A percentile compares a stretch with the other conserved stretches of the same genome.
phyloP scores from a whole-genome alignment of 2,113 vertebrate genomes.

The Danio rerio region DNA sequence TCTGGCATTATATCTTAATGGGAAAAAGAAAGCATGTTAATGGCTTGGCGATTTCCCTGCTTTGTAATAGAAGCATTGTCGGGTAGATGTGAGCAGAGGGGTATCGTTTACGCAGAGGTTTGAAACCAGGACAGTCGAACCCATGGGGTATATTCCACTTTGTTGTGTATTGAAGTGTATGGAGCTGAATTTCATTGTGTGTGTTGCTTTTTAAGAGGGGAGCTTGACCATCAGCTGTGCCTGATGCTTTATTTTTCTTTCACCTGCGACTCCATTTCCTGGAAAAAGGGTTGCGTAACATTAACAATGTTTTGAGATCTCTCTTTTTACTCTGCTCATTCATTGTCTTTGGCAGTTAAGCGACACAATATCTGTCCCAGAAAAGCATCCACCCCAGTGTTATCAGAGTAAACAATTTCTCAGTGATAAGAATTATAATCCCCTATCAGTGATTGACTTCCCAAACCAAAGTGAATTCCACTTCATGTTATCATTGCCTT shows the following conservation, averaged over 20 bases:
- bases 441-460: not conserved
- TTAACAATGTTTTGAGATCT: not conserved
- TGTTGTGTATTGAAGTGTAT: slow-evolving; percentile 25
- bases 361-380: slow-evolving; percentile 6
- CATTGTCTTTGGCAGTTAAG: slow-evolving; percentile 32
- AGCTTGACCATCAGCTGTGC: not conserved
- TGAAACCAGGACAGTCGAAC: slow-evolving; percentile 48
- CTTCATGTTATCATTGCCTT: not conserved
- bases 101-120: slow-evolving; percentile 44
- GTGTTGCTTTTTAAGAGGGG: slow-evolving; percentile 1
- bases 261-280: not conserved
- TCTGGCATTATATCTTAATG: slow-evolving; percentile 43
- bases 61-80: slow-evolving; percentile 49
- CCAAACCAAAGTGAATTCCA: not conserved
- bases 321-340: not conserved
- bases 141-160: slow-evolving; percentile 41
- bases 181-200: slow-evolving; percentile 29
- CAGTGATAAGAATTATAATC: not conserved
- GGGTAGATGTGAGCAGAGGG: slow-evolving; percentile 42
- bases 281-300: slow-evolving; percentile 11
- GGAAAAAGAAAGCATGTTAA: slow-evolving; percentile 47
- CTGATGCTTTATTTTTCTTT: not conserved
- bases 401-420: slow-evolving; percentile 5
- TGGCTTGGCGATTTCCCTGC: slow-evolving; percentile 46
- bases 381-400: slow-evolving; percentile 17